A percentile compares a stretch with the other conserved stretches of the same genome.
Conservation (phyloP, 2,797 vertebrate genomes). For the Gymnocypris eckloni region DNA sequence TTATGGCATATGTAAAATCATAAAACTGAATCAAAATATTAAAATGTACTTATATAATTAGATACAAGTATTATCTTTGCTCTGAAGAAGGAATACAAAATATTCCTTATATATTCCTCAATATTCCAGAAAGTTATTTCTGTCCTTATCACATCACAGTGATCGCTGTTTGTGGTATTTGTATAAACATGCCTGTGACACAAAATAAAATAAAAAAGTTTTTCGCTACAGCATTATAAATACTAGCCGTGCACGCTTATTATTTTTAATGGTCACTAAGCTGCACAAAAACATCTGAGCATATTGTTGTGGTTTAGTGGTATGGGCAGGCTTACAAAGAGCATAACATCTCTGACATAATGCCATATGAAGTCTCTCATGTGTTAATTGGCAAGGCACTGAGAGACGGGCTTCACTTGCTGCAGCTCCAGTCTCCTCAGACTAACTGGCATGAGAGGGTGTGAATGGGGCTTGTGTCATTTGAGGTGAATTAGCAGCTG, state of each 20-base stretch:
- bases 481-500: conserved; percentile 64
- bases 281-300: neutral
- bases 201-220: neutral
- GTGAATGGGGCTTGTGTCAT: conserved; percentile 54
- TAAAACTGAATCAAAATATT: neutral
- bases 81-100: neutral
- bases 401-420: conserved; percentile 61
- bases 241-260: neutral
- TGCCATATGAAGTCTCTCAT: conserved; percentile 47
- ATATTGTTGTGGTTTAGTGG: conserved; percentile 27
- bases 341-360: conserved; percentile 51
- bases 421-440: conserved; percentile 53
- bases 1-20: neutral
- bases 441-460: conserved; percentile 27
- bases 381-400: conserved; percentile 68
- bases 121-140: neutral
- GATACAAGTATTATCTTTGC: neutral
- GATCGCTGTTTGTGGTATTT: neutral
- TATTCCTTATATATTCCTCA: no score
- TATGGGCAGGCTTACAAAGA: conserved; percentile 53
- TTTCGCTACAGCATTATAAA: neutral
- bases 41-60: neutral
- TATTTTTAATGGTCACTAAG: conserved; percentile 22
- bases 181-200: neutral
- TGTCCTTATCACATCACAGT: neutral